Evolutionary conservation across 2,113 vertebrate species (phyloP).

Genomic region (Rhombomys opimus): DNA sequence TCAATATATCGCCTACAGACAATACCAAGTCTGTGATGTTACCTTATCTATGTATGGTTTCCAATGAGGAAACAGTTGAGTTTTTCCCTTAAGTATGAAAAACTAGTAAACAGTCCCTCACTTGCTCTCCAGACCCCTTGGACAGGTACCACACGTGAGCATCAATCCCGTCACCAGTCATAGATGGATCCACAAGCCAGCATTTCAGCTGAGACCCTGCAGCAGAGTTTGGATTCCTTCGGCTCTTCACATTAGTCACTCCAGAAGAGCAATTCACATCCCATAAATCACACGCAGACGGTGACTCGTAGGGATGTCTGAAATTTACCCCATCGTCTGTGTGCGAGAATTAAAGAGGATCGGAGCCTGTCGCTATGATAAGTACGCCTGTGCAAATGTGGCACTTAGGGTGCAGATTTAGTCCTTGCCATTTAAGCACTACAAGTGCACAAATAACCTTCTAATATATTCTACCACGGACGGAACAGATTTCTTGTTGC

Average conservation of each 20-base stretch:
- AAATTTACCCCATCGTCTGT: slow-evolving; percentile 48
- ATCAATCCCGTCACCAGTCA: not conserved
- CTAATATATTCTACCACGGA: not conserved
- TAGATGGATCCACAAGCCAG: not conserved
- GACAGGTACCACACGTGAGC: not conserved
- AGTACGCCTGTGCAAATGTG: not conserved
- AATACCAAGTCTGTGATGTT: not conserved
- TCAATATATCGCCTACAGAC: not conserved
- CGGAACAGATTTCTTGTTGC: not conserved
- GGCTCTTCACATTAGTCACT: slow-evolving; percentile 56
- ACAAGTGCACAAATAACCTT: not conserved
- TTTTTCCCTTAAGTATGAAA: not conserved
- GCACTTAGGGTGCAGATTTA: not conserved
- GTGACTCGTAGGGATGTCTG: slow-evolving; percentile 43
- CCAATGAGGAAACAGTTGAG: not conserved
- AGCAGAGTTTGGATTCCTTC: slow-evolving; percentile 45
- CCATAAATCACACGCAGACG: slow-evolving; percentile 55
- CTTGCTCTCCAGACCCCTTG: not conserved
- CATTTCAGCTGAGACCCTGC: slow-evolving; percentile 19
- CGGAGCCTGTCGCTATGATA: not conserved
- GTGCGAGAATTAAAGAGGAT: slow-evolving; percentile 2
- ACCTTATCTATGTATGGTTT: not conserved
- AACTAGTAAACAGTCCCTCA: not conserved
- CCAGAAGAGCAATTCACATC: slow-evolving; percentile 30
- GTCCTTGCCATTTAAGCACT: not conserved